phyloP scores from a whole-genome alignment of 2,888 invertebrate genomes.

The Neocrepidodera transversa region DNA sequence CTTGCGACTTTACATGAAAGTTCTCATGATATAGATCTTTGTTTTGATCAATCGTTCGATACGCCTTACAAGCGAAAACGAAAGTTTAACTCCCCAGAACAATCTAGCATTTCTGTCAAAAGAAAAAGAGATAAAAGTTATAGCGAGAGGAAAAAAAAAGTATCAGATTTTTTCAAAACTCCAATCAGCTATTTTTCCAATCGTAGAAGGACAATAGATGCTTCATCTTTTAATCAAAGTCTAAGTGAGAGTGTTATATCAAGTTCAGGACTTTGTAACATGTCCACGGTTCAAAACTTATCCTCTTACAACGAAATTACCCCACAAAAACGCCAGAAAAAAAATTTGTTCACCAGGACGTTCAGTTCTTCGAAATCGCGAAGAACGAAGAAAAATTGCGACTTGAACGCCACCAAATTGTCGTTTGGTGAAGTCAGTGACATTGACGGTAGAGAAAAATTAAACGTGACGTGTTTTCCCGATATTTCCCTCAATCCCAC shows the following conservation, averaged over 20 bases:
- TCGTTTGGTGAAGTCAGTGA: constrained; percentile 49
- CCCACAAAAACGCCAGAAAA: constrained; percentile 50
- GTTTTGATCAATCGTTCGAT: constrained; percentile 47
- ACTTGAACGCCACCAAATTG: constrained; percentile 50
- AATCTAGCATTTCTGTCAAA: constrained; percentile 39
- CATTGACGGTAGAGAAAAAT: constrained; percentile 45
- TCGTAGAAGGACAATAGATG: constrained; percentile 56
- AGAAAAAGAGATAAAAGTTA: constrained; percentile 54
- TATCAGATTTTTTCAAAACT: constrained; percentile 56
- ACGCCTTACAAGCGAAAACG: constrained; percentile 47
- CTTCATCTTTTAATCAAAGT: constrained; percentile 48
- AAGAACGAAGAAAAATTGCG: constrained; percentile 45
- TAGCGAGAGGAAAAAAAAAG: constrained; percentile 53
- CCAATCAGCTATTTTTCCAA: constrained; percentile 57
- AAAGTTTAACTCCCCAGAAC: constrained; percentile 48
- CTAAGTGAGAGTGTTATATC: constrained; percentile 56
- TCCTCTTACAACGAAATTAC: constrained; percentile 42
- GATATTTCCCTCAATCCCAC: constrained; percentile 54
- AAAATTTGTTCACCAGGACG: constrained; percentile 55
- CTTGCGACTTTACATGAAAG: constrained; percentile 54
- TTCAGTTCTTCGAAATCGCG: constrained; percentile 57
- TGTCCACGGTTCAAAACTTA: constrained; percentile 54
- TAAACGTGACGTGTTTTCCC: constrained; percentile 57
- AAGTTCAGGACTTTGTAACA: constrained; percentile 56
- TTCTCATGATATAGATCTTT: constrained; percentile 49